Percentiles rank a stretch among this genome's conserved stretches.
phyloP scores from a whole-genome alignment of 2,797 vertebrate genomes.

The Tamandua tetradactyla region DNA sequence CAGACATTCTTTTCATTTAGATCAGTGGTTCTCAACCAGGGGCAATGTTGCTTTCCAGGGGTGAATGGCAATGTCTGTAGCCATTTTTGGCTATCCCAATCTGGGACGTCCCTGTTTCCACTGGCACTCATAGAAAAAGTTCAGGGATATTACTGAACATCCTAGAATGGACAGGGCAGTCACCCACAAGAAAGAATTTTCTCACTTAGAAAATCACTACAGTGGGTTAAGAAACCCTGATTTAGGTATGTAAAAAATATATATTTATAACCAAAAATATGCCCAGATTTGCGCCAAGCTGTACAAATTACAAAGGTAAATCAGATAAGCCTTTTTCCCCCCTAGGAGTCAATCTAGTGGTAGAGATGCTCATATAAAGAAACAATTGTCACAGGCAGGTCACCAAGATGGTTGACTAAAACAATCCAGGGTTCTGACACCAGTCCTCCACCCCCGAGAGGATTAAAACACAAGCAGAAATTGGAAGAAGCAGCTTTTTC shows the following conservation, averaged over 20 bases:
- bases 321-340: not conserved
- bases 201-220: not conserved
- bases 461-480: too few relatives aligned
- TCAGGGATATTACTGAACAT: not conserved
- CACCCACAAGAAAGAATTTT: not conserved
- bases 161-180: not conserved
- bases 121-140: not conserved
- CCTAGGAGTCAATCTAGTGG: not conserved
- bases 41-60: not conserved
- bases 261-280: not conserved
- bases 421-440: too few relatives aligned
- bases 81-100: not conserved
- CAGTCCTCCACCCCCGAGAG: too few relatives aligned
- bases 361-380: not conserved
- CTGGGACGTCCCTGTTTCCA: fast-evolving
- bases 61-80: not conserved
- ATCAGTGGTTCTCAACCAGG: not conserved
- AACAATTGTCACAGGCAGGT: not conserved
- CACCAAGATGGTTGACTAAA: too few relatives aligned
- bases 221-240: not conserved
- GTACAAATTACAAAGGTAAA: not conserved
- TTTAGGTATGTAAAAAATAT: not conserved
- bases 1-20: not conserved
- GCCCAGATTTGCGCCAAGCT: not conserved
- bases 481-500: too few relatives aligned